Conservation (phyloP, 2,113 vertebrate genomes). For the Heterotis niloticus region DNA sequence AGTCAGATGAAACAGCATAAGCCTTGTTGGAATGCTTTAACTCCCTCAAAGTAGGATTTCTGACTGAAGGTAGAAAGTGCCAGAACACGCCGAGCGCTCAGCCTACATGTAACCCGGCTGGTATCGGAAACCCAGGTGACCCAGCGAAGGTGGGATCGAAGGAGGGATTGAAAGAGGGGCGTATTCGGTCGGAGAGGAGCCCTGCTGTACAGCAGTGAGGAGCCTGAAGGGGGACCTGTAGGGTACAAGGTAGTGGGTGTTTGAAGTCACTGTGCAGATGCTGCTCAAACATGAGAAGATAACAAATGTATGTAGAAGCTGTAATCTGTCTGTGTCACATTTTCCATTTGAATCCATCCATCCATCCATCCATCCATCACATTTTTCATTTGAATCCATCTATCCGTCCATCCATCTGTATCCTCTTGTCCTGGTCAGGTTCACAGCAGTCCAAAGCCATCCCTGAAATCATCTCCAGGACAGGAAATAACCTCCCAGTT, state of each 20-base stretch:
- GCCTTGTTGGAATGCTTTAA: slow-evolving; percentile 36
- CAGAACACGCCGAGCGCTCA: neutral
- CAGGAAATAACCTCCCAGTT: too few species aligned
- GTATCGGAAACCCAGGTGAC: neutral
- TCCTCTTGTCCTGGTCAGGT: too few species aligned
- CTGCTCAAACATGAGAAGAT: too few species aligned
- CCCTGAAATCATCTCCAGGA: too few species aligned
- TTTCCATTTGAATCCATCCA: slow-evolving; percentile 45
- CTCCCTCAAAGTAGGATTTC: neutral
- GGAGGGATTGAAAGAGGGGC: neutral
- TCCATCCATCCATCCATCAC: slow-evolving; percentile 13
- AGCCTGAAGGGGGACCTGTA: too few species aligned
- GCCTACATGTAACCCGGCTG: neutral
- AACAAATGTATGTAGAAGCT: too few species aligned
- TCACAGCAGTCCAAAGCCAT: too few species aligned
- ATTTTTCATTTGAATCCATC: slow-evolving; percentile 47
- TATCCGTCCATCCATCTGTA: too few species aligned
- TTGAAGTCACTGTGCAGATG: too few species aligned
- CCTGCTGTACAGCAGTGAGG: too few species aligned
- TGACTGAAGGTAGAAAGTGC: slow-evolving; percentile 6
- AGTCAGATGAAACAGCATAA: slow-evolving; percentile 47
- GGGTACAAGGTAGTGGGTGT: too few species aligned
- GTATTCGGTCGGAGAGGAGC: neutral
- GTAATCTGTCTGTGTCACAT: slow-evolving; percentile 39
- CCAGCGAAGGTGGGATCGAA: neutral